Percentiles rank a stretch among this genome's conserved stretches.
Evolutionary conservation across 2,113 vertebrate genomes (phyloP).

Genomic region (Rhinolophus sinicus): DNA sequence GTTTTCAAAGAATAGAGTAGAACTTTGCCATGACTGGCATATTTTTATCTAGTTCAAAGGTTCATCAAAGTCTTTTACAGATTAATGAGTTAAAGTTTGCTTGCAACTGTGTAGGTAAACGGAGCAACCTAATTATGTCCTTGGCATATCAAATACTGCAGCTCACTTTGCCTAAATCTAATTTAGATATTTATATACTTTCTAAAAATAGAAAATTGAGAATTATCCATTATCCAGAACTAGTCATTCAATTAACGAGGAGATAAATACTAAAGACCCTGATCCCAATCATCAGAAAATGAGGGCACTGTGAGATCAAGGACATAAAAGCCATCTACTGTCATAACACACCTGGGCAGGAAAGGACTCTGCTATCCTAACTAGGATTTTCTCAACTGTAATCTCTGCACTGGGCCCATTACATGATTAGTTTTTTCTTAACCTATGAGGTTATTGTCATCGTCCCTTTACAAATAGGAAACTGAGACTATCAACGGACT

Average conservation of each 20-base stretch:
- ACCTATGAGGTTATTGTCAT: not conserved
- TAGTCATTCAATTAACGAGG: constrained; percentile 80
- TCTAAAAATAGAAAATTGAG: constrained; percentile 81
- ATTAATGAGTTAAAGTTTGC: constrained; percentile 79
- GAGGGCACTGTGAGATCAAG: constrained; percentile 63
- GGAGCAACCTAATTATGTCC: constrained; percentile 78
- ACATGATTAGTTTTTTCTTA: not conserved
- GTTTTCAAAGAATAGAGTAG: constrained; percentile 63
- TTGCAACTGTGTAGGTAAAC: constrained; percentile 72
- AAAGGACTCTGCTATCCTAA: not conserved
- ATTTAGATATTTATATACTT: constrained; percentile 83
- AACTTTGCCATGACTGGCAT: constrained; percentile 72
- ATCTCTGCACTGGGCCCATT: too few relatives aligned
- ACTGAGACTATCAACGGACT: not conserved
- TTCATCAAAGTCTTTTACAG: constrained; percentile 76
- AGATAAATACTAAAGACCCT: constrained; percentile 74
- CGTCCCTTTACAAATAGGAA: not conserved
- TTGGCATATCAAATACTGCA: constrained; percentile 74
- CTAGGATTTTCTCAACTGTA: not conserved
- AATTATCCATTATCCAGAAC: constrained; percentile 81
- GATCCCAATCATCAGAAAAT: constrained; percentile 66
- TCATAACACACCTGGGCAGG: not conserved
- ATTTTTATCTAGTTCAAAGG: constrained; percentile 80
- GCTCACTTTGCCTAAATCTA: constrained; percentile 77
- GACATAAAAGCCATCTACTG: constrained; percentile 5